Evolutionary conservation across 2,113 vertebrate species (phyloP), one percentile per base, ranked within the genome.

Genomic region (Actenoides lindsayi): DNA sequence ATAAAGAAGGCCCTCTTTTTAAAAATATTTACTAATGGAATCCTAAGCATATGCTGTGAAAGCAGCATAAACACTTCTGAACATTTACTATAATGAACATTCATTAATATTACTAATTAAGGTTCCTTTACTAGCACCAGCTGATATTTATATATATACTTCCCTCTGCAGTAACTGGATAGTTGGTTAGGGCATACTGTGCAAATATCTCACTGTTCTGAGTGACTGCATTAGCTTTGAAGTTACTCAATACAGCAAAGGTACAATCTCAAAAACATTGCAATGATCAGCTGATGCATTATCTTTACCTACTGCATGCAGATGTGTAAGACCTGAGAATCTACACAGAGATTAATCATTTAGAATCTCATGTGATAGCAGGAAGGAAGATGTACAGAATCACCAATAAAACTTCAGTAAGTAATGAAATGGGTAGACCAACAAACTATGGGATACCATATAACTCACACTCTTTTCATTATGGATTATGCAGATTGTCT

Each of bases 61-160:
- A 81, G 16, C 30, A 74, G 48, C 41, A 79, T 31, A 78, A 91
- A 71, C 1, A 5, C 13, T 83, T 78, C 41, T 63, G 28, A 89
- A 69, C 7, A 16, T 75, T 86, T 74, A 56, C 37, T 48, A 33
- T 39, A 42, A 85, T 17, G 13, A 75, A 20, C 17, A 51, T 2
- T 27, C 27, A 88, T 68, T 73, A 84, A 53, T 73, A 53, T 65
- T 71, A 37, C 30, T 76, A 84, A 83, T 78, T 63, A 86, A 95
- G 89, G 77, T 92, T 95, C 79, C 67, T 91, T 94, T 95, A 74
- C 35, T 74, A 74, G 60, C 39, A 83, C 39, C 92, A 96, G 95
- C 63, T 95, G 95, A 93, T 97, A 97, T 91, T 94, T 97, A 88
- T 92, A 53, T 92, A 95, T 50, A 62, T 37, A 78, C 37, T 89